Base-by-base conservation (phyloP, 2,113 vertebrate species). In the Mandrillus leucophaeus region DNA sequence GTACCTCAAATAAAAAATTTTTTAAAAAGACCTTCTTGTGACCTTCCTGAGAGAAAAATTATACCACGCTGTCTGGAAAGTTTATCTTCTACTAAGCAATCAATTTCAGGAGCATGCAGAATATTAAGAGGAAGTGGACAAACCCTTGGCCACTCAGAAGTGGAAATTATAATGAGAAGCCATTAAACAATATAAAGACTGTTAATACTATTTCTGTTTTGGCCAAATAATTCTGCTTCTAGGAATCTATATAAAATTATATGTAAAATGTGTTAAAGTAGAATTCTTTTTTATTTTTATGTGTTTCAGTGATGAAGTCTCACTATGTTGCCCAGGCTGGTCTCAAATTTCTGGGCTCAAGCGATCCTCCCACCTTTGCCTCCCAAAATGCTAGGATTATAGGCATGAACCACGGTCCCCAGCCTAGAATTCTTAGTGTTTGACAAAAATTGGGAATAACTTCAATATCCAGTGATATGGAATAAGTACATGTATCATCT, bases 401-500 rank as follows among this genome's bases (percentile, higher is more conserved):
- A 30, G 12, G 61, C 5, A 27, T 64, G 61, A 64, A 64, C 6
- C 61, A 64, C 1, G 11, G 61, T 64, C 27, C 12, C 66, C 32
- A 32, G 7, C 66, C 30, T 12, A 75, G 8, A 73, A 48, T 78
- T 73, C 17, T 88, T 91, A 72, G 78, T 79, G 83, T 64, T 87
- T 93, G 52, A 66, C 9, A 57, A 84, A 61, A 55, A 80, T 40
- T 59, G 2, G n/a, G 20, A 38, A 75, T 13, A 90, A 16, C 0
- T 2, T 68, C 43, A 40, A 23, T 32, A 3, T 79, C 22, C 2
- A 59, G 20, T 73, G 20, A 61, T 32, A 70, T 9, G 17, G 6
- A 40, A 35, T 38, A n/a, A n/a, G 27, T 3, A 23, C 12, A 3
- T 6, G 1, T 0, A 32, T 72, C n/a, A 0, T 17, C 23, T 2